Percentiles rank a stretch among this genome's conserved stretches.
phyloP scores from a whole-genome alignment of 1,140 invertebrate genomes.

The Drosophila rufa region DNA sequence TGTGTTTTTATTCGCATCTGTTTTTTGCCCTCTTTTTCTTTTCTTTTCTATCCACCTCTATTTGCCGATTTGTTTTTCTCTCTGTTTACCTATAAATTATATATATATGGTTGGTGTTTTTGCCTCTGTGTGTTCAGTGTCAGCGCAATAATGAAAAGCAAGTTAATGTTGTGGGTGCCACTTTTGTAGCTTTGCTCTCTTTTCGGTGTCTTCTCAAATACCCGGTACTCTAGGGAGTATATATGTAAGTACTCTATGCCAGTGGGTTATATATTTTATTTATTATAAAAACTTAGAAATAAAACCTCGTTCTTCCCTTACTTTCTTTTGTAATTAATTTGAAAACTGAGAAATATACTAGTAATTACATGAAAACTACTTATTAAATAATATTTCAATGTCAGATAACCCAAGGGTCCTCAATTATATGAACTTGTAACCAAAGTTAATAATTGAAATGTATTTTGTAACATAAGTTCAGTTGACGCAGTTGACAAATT shows the following conservation, averaged over 20 bases:
- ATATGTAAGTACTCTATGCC: not conserved
- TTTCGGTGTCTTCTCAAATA: not conserved
- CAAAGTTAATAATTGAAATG: not conserved
- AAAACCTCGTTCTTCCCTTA: not conserved
- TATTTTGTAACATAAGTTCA: not conserved
- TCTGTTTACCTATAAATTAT: conserved; percentile 58
- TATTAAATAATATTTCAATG: not conserved
- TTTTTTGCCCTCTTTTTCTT: not conserved
- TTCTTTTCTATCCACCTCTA: conserved; percentile 5
- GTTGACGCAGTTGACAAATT: conserved; percentile 7
- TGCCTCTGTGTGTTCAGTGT: conserved; percentile 43
- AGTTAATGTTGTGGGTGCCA: conserved; percentile 29
- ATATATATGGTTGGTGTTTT: conserved; percentile 24
- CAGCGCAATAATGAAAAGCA: conserved; percentile 43
- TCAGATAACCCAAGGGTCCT: no score
- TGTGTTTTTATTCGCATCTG: conserved; percentile 7
- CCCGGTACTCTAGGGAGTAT: not conserved
- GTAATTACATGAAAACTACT: not conserved
- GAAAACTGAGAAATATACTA: not conserved
- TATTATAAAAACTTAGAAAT: not conserved
- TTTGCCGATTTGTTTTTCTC: conserved; percentile 29
- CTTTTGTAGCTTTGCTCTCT: not conserved
- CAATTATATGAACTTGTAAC: not conserved
- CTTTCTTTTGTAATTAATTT: no score
- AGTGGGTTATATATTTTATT: not conserved